phyloP scores from a whole-genome alignment of 1,140 invertebrate species.

The Dysdera silvatica region DNA sequence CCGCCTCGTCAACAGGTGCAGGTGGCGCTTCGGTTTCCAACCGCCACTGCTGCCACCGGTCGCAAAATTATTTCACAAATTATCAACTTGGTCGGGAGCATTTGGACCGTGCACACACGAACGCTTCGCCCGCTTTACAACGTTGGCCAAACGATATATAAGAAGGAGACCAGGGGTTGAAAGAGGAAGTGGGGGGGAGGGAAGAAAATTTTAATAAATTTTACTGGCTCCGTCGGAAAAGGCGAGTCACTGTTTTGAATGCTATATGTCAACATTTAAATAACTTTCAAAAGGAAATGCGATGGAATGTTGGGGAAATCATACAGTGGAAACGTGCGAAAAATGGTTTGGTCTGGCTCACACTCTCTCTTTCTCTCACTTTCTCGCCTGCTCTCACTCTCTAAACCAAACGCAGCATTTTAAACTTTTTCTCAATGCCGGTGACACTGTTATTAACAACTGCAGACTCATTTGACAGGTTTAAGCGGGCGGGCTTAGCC shows the following conservation, averaged over 20 bases:
- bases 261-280: conserved; percentile 30
- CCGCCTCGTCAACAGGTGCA: no score
- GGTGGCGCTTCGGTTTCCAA: no score
- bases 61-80: no score
- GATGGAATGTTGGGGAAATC: background rate
- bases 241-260: conserved; percentile 14
- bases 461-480: conserved; percentile 18
- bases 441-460: conserved; percentile 29
- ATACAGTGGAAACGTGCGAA: conserved; percentile 16
- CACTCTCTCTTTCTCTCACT: conserved; percentile 1
- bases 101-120: no score
- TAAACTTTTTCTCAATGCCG: no score
- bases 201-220: background rate
- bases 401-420: no score
- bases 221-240: background rate
- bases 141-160: no score
- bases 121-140: no score
- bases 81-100: no score
- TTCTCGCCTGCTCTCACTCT: conserved; percentile 10
- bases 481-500: background rate
- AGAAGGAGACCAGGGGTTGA: no score
- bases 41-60: no score
- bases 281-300: conserved; percentile 12
- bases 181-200: background rate
- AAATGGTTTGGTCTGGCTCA: conserved; percentile 18